These are phyloP conservation scores for Ectobius pallidus DNA, from an alignment of 2,888 invertebrate species.

Conservation along the genomic window DNA sequence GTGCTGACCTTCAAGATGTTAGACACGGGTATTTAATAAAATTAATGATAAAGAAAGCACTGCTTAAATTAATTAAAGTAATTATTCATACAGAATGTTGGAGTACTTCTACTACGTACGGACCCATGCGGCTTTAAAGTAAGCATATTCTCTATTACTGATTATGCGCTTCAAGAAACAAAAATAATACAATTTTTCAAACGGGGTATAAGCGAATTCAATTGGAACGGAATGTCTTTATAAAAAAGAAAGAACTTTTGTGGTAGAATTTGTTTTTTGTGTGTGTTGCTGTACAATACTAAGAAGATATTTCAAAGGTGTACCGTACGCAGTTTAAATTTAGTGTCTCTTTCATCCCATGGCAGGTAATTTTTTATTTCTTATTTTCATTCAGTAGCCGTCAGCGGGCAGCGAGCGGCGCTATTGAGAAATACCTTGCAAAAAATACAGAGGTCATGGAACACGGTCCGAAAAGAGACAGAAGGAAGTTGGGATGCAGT, in stretches of 20 bases:
- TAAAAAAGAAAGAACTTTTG: no score
- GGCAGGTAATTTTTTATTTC: constrained; percentile 4
- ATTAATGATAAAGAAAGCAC: no score
- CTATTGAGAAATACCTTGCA: not conserved
- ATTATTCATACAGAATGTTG: no score
- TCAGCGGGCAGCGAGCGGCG: not conserved
- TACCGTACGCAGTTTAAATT: not conserved
- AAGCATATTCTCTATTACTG: not conserved
- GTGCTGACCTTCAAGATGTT: no score
- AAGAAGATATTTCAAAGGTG: constrained; percentile 3
- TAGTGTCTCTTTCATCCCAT: not conserved
- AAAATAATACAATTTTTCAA: not conserved
- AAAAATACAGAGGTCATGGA: not conserved
- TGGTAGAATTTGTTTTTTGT: no score
- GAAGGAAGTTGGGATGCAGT: not conserved
- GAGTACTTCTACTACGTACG: not conserved
- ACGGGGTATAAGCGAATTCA: not conserved
- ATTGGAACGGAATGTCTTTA: not conserved
- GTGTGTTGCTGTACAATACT: not conserved
- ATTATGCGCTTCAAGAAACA: constrained; percentile 3
- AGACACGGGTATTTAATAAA: no score
- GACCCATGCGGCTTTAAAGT: not conserved
- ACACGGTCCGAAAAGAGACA: not conserved
- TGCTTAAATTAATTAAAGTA: no score
- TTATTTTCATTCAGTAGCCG: not conserved